Percentiles rank a stretch among this genome's conserved stretches.
Evolutionary conservation across 2,113 vertebrate species (phyloP).

Genomic region (Pollachius pollachius): DNA sequence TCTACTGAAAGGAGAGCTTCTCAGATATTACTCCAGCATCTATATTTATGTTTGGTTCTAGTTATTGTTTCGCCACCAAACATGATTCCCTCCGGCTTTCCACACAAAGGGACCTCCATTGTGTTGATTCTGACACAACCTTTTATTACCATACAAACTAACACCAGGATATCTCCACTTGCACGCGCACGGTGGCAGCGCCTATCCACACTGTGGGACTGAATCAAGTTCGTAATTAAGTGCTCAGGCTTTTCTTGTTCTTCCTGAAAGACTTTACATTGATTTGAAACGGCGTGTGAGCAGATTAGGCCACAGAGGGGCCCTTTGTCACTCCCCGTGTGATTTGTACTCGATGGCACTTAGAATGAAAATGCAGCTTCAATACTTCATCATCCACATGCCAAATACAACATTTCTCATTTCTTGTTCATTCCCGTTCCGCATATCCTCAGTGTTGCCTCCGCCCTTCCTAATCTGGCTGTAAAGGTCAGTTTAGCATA

Average conservation of each 20-base stretch:
- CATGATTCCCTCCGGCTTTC: no score
- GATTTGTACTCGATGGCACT: conserved; percentile 53
- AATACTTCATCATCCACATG: conserved; percentile 65
- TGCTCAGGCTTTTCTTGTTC: conserved; percentile 33
- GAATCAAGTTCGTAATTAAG: conserved; percentile 4
- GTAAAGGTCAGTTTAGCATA: conserved; percentile 81
- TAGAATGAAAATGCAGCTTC: conserved; percentile 47
- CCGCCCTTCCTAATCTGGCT: conserved; percentile 68
- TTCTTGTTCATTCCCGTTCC: conserved; percentile 63
- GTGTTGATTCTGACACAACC: no score
- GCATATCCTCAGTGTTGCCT: conserved; percentile 53
- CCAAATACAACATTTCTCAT: conserved; percentile 66
- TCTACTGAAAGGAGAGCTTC: no score
- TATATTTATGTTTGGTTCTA: no score
- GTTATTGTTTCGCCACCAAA: no score
- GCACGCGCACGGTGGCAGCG: neutral
- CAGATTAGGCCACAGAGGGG: conserved; percentile 42
- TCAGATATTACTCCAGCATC: no score
- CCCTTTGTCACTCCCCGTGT: conserved; percentile 50
- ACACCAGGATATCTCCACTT: no score
- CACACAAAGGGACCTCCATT: no score
- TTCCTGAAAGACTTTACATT: conserved; percentile 43
- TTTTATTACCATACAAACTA: no score
- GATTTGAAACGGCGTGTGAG: conserved; percentile 38
- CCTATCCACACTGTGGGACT: neutral